Percentiles rank a stretch among this genome's conserved stretches.
These are phyloP conservation scores for Zaprionus ghesquierei DNA, from an alignment of 1,140 invertebrate species.

Conservation along the genomic window DNA sequence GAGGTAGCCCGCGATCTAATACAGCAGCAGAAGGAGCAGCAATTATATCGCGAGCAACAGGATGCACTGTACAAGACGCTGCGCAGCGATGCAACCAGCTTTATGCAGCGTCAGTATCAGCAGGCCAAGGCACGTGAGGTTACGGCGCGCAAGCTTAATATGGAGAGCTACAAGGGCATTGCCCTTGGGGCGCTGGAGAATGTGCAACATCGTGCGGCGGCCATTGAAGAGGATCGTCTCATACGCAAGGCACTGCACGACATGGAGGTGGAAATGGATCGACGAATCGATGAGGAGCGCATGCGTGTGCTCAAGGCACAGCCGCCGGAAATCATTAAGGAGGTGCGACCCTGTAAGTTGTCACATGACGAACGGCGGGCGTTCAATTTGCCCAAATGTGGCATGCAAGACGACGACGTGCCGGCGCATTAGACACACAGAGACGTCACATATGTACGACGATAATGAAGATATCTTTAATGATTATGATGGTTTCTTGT, in stretches of 20 bases:
- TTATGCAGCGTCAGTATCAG: constrained; percentile 54
- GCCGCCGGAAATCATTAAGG: constrained; percentile 30
- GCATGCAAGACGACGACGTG: neutral
- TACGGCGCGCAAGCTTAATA: neutral
- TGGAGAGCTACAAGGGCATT: constrained; percentile 5
- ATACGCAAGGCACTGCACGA: constrained; percentile 27
- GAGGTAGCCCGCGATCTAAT: constrained; percentile 49
- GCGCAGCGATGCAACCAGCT: constrained; percentile 43
- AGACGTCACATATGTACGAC: neutral
- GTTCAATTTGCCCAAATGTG: constrained; percentile 31
- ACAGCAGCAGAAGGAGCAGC: constrained; percentile 44
- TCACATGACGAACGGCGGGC: constrained; percentile 25
- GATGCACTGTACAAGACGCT: constrained; percentile 2
- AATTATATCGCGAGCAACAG: constrained; percentile 37
- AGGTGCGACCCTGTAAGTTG: constrained; percentile 33
- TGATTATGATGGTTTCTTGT: neutral
- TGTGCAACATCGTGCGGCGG: neutral
- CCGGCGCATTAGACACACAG: neutral
- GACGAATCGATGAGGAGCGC: constrained; percentile 39
- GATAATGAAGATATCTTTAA: too few relatives aligned
- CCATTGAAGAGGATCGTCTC: constrained; percentile 33
- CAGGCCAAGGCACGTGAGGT: neutral
- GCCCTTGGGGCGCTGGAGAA: constrained; percentile 9
- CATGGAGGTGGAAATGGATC: constrained; percentile 36
- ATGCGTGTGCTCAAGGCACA: constrained; percentile 48